A percentile compares a stretch with the other conserved stretches of the same genome.
Conservation (phyloP, 2,113 vertebrate genomes). For the Pseudolaguvia tuberculata region DNA sequence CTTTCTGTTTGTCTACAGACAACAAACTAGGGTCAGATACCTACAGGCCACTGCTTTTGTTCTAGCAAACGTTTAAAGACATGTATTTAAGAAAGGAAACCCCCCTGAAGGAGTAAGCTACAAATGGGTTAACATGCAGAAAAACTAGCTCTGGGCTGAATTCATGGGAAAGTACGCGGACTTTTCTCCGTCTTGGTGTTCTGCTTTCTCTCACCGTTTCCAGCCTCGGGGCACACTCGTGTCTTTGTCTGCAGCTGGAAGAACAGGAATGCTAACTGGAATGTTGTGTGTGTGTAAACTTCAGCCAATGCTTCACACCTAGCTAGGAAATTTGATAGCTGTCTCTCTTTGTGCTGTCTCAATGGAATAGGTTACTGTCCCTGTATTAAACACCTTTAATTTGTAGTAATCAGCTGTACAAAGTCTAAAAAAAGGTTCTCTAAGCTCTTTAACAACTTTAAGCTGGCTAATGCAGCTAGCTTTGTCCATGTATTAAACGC, state of each 20-base stretch:
- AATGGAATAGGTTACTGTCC: background rate
- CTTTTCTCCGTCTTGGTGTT: background rate
- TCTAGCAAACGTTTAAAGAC: background rate
- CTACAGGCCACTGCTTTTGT: background rate
- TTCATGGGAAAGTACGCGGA: slow-evolving; percentile 25
- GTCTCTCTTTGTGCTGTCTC: background rate
- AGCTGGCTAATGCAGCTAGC: background rate
- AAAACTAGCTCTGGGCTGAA: background rate
- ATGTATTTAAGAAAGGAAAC: background rate
- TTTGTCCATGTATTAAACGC: background rate
- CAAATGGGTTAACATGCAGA: background rate
- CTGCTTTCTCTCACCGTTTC: slow-evolving; percentile 39
- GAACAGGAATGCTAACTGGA: slow-evolving; percentile 45
- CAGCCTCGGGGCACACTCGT: slow-evolving; percentile 42
- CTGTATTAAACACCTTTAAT: background rate
- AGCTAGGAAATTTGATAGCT: slow-evolving; percentile 23
- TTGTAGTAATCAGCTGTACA: background rate
- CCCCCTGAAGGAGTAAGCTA: background rate
- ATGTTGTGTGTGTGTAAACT: slow-evolving; percentile 33
- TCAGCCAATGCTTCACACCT: slow-evolving; percentile 29
- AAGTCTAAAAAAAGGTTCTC: background rate
- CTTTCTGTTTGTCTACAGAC: slow-evolving; percentile 10
- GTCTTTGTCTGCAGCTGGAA: slow-evolving; percentile 45
- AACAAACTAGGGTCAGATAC: background rate
- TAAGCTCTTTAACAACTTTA: background rate